Evolutionary conservation across 2,113 vertebrate species (phyloP).

Genomic region (Oreochromis spilurus): DNA sequence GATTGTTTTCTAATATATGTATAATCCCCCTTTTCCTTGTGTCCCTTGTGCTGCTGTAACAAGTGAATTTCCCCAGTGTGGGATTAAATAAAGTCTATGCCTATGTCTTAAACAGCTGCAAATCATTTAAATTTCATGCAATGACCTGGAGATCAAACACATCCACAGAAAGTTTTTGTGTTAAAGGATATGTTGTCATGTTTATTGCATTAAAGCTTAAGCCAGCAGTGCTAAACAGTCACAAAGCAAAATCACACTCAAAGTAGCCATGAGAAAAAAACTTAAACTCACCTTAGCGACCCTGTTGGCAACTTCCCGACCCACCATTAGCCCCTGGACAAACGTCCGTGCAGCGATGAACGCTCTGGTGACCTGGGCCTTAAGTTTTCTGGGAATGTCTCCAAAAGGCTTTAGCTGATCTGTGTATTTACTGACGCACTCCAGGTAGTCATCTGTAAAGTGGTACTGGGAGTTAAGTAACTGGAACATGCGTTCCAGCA

Average conservation of each 20-base stretch:
- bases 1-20: neutral
- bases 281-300: constrained; percentile 87
- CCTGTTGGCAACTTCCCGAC: constrained; percentile 91
- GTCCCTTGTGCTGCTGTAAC: neutral
- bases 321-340: constrained; percentile 94
- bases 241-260: neutral
- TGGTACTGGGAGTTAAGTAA: constrained; percentile 93
- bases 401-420: constrained; percentile 95
- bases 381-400: constrained; percentile 89
- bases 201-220: neutral
- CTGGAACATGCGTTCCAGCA: constrained; percentile 95
- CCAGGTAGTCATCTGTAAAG: constrained; percentile 93
- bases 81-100: neutral
- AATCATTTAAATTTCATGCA: neutral
- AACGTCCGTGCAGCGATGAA: constrained; percentile 95
- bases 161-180: neutral
- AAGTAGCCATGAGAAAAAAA: neutral
- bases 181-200: neutral
- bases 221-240: neutral
- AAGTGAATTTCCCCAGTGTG: neutral
- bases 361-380: constrained; percentile 89
- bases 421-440: constrained; percentile 92
- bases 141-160: neutral
- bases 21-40: neutral
- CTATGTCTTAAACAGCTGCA: neutral